Base-by-base conservation (phyloP, 2,888 invertebrate species). In the Drosophila kambysellisi region DNA sequence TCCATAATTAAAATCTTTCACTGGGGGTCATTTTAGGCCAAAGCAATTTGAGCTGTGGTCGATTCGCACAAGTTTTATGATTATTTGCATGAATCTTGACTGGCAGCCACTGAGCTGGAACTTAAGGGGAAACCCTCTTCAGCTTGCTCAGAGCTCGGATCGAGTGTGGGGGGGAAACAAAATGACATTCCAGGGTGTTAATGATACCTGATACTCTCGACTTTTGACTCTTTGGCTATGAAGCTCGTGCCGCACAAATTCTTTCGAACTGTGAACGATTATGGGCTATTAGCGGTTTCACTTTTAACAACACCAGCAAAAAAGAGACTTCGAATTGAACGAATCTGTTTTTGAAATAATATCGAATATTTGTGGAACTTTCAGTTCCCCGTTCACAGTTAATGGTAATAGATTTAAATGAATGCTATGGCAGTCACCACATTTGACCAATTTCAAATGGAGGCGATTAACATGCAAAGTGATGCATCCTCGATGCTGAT, bases 111-210 rank as follows among this genome's bases (percentile, higher is more conserved):
- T 85, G 75, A 74, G 71, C 67, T 70, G 70, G 58, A 80, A 74
- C 54, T 67, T 41, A 46, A 32, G 32, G 9, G 41, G 43, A 62
- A 62, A 56, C 66, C 58, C 48, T 37, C 46, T 48, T n/a, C 79
- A 81, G 70, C 71, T 74, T 74, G 84, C 41, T 70, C 68, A 74
- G 1, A 25, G 1, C 20, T 17, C 66, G 39, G 70, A 72, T 71
- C 65, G 72, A 25, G 20, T 1, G 20, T 25, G 20, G 20, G 48
- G 52, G 46, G 59, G 50, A 61, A 73, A 74, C 69, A 56, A 83
- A 82, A 85, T 82, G 82, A 80, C 80, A 85, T 80, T 73, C 29
- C 53, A 62, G 37, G 69, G 80, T 78, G 80, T 75, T 82, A 88
- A 88, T 88, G 73, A 73, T 66, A 62, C 51, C 43, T 35, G 57